Base-by-base conservation (phyloP, 1,140 invertebrate species). In the Lamellibrachia luymesi region DNA sequence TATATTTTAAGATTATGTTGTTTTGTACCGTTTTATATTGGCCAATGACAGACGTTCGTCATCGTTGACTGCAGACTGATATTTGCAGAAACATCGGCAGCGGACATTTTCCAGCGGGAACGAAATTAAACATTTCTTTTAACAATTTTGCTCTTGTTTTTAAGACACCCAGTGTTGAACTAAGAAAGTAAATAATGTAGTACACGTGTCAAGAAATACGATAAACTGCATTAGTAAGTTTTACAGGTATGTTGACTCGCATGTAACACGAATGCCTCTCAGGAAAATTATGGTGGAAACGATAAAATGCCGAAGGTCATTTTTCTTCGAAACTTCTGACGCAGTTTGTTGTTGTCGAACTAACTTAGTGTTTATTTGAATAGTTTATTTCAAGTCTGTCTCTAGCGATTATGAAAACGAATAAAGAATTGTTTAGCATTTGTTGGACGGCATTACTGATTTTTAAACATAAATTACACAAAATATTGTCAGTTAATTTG, bases 291-390 rank as follows among this genome's bases (percentile, higher is more conserved):
- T 80, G 64, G 64, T 80, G 64, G 64, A 80, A 80, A 80, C 17
- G 64, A 8, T 80, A 80, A 80, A 80, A 80, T 80, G 64, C 64
- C 64, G 64, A 80, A 80, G 64, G 64, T 80, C 64, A 80, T 80
- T 80, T 80, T 80, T 80, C 64, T 80, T 80, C 64, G 64, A 80
- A 80, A 80, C 64, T 80, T 80, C 64, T 80, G 64, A 80, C 64
- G 64, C 64, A 80, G 64, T 80, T 80, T 80, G 17, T 80, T 80
- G 64, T 80, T 80, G 64, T 10, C 64, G 17, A 22, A 80, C 6
- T 80, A 38, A 38, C 38, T 80, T 10, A 22, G 64, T 80, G 5
- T 80, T 80, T 80, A 38, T 38, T 38, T 38, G 38, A 38, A 38
- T 38, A 38, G 38, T 38, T 38, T 38, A 17, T 80, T 80, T 80